Evolutionary conservation across 2,888 invertebrate species (phyloP).

Genomic region (Apantesis nais): DNA sequence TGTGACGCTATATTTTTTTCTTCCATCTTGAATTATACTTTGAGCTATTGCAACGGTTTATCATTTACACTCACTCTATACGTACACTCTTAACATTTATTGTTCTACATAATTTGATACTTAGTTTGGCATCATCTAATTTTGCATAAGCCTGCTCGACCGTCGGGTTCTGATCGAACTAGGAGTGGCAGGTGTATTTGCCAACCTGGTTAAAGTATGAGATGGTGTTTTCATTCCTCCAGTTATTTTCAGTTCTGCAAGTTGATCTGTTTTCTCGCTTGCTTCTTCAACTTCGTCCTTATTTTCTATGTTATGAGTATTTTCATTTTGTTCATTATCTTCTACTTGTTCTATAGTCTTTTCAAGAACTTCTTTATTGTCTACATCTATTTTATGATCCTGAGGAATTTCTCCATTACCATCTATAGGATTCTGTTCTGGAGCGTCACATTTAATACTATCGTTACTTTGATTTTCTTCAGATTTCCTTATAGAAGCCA

Average conservation of each 20-base stretch:
- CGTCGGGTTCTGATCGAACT: conserved; percentile 66
- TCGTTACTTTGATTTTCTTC: conserved; percentile 9
- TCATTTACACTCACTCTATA: not conserved
- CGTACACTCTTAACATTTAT: not conserved
- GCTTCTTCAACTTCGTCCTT: conserved; percentile 15
- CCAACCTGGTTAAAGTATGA: conserved; percentile 57
- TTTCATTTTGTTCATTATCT: not conserved
- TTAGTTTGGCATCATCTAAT: conserved; percentile 31
- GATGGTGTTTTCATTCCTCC: conserved; percentile 52
- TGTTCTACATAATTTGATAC: not conserved
- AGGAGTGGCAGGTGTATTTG: conserved; percentile 53
- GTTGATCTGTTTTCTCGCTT: conserved; percentile 30
- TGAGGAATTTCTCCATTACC: conserved; percentile 3
- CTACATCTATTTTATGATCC: not conserved
- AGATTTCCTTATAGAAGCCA: conserved; percentile 56
- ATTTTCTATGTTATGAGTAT: not conserved
- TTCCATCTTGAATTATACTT: not conserved
- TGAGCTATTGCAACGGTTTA: not conserved
- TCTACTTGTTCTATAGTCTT: not conserved
- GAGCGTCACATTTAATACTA: conserved; percentile 10
- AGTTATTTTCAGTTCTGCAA: conserved; percentile 40
- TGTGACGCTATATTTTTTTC: not conserved
- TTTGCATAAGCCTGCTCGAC: conserved; percentile 61
- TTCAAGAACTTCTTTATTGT: conserved; percentile 3
- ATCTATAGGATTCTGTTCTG: conserved; percentile 12